Evolutionary conservation across 2,888 invertebrate species (phyloP), one percentile per base, ranked within the genome.

Genomic region (Drosophila silvestris): DNA sequence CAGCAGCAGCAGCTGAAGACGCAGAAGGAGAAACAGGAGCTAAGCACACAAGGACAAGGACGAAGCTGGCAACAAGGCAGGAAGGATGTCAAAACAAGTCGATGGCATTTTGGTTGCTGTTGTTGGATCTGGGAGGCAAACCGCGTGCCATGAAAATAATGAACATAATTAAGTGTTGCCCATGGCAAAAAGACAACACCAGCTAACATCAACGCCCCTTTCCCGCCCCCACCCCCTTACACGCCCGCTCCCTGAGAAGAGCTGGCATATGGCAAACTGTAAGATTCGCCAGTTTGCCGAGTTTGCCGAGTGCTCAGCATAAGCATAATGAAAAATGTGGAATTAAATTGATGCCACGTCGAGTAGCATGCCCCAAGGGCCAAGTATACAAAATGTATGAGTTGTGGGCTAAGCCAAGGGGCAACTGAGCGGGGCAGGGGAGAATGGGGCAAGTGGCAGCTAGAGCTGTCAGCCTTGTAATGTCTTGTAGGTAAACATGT

Each of bases 151-250:
- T 85, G 89, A 77, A 90, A 86, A 86, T 88, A 88, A 88, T 88
- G 91, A 88, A 90, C 89, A 88, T 88, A 90, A 88, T 88, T 88
- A 88, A 88, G 87, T 88, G 89, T 88, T 85, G 90, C 90, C 90
- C 83, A 54, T 85, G 88, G 85, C 88, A 89, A 82, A 89, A 82
- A 74, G 74, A 70, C 75, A 75, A 79, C 81, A 70, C 53, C 65
- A 67, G 64, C 74, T 41, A 65, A 22, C 54, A 52, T 22, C 22
- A 47, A 22, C 1, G n/a, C n/a, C n/a, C n/a, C n/a, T n/a, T n/a
- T n/a, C 39, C 19, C 19, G 1, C 39, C 19, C 19, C 10, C 53
- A 28, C 33, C n/a, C 16, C 26, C 39, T 26, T 4, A 3, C 32
- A 14, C 3, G 22, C 14, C 14, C 5, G 35, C 51, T 16, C 5